A percentile compares a stretch with the other conserved stretches of the same genome.
Conservation (phyloP, 2,888 invertebrate species). For the Xanthostigma xanthostigma region DNA sequence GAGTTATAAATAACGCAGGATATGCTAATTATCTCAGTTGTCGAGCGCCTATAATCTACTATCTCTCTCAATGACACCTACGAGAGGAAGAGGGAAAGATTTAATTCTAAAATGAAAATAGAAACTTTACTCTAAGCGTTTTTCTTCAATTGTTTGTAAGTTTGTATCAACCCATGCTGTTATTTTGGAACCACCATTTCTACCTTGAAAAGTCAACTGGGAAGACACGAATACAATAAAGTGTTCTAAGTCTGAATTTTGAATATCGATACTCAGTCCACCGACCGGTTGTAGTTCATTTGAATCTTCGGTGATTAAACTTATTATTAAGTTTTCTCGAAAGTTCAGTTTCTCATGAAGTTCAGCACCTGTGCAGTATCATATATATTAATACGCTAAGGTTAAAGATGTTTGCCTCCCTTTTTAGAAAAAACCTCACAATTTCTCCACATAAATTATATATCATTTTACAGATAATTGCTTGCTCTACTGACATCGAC, state of each 20-base stretch:
- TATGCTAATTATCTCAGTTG: too few relatives aligned
- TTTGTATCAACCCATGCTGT: slow-evolving; percentile 42
- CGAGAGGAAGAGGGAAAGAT: too few relatives aligned
- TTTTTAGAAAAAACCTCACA: too few relatives aligned
- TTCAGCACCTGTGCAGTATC: slow-evolving; percentile 28
- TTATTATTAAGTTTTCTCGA: slow-evolving; percentile 37
- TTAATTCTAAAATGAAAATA: too few relatives aligned
- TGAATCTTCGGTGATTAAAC: slow-evolving; percentile 32
- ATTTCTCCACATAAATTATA: too few relatives aligned
- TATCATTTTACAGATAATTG: too few relatives aligned
- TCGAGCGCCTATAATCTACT: too few relatives aligned
- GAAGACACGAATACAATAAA: slow-evolving; percentile 45
- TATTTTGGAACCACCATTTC: slow-evolving; percentile 40
- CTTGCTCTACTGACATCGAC: too few relatives aligned
- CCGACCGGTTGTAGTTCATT: slow-evolving; percentile 20
- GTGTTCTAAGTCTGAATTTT: slow-evolving; percentile 32
- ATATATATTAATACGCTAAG: too few relatives aligned
- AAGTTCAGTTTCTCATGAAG: slow-evolving; percentile 35
- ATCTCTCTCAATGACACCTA: too few relatives aligned
- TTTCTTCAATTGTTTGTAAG: slow-evolving; percentile 49
- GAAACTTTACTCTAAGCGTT: slow-evolving; percentile 30
- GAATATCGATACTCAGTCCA: slow-evolving; percentile 31
- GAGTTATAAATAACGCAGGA: too few relatives aligned
- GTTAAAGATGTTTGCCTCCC: too few relatives aligned
- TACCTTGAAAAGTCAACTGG: slow-evolving; percentile 38